Base-by-base conservation (phyloP, 2,113 vertebrate species). In the Protobothrops mucrosquamatus region DNA sequence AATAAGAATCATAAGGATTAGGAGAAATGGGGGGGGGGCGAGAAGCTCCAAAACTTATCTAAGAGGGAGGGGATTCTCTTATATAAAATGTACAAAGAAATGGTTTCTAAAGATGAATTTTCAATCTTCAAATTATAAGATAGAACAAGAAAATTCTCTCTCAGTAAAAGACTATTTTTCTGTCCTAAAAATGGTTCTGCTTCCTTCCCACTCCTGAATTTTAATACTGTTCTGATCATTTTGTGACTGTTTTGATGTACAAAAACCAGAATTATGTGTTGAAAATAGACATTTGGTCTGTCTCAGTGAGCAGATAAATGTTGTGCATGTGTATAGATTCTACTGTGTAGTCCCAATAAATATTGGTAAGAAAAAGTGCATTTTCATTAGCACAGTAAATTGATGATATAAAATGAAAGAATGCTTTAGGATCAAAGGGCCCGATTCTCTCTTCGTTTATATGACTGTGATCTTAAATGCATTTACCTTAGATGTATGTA, bases 201-300 rank as follows among this genome's bases (percentile, higher is more conserved):
- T 95, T 95, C 26, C 34, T 61, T 85, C 95, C 96, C 92, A 96
- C 95, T 92, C 95, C 97, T 96, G 96, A 94, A 97, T 97, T 97
- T 97, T 97, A 98, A 95, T 94, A 96, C 97, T 97, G 96, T 95
- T 97, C 97, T 96, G 97, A 97, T 97, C 97, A 96, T 96, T 97
- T 97, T 96, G 97, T 98, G 97, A 96, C 96, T 97, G 96, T 96
- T 81, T 98, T 97, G 97, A 96, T 97, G 96, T 97, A 93, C 91
- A 26, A n/a, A 9, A 95, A 94, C 93, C 95, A 96, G 93, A 93
- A 95, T 95, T 95, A 91, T 97, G 96, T 97, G 96, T 97, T 97
- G 97, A 97, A 97, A 96, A 92, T 98, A 97, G 96, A 94, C 97
- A 96, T 97, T 95, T 93, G 96, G 92, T 97, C 64, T 97, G 96